Percentiles rank a stretch among this genome's conserved stretches.
Evolutionary conservation across 2,888 invertebrate genomes (phyloP).

Genomic region (Lochmaea crataegi): DNA sequence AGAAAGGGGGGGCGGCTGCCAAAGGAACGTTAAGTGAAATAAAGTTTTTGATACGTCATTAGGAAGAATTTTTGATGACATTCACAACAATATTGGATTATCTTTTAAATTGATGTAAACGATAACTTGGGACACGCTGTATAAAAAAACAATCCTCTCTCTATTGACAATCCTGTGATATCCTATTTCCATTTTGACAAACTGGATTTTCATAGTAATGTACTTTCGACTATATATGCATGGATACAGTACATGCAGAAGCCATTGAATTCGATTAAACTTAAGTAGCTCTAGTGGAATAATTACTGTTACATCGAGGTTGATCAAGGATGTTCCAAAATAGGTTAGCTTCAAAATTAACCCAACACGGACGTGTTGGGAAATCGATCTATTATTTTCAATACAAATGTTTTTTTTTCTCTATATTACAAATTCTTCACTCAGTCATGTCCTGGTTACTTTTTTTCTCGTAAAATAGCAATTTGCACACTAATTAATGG

Average conservation of each 20-base stretch:
- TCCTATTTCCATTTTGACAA: constrained; percentile 1
- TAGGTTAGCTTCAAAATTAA: not conserved
- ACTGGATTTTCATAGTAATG: not conserved
- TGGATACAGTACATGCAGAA: not conserved
- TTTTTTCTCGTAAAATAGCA: constrained; percentile 29
- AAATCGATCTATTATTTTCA: not conserved
- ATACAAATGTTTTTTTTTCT: no score
- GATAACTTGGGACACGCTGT: no score
- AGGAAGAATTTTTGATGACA: no score
- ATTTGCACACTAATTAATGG: constrained; percentile 31
- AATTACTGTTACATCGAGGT: not conserved
- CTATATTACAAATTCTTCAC: no score
- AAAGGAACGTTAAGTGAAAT: no score
- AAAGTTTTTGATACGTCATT: no score
- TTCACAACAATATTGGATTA: no score
- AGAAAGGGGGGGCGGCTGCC: no score
- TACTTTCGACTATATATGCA: not conserved
- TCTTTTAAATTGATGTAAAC: no score
- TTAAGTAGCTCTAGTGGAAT: not conserved
- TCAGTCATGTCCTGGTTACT: not conserved
- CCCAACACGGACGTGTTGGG: not conserved
- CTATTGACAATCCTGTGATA: no score
- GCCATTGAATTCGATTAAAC: not conserved
- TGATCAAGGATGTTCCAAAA: not conserved
- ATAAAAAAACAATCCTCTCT: no score